These are phyloP conservation scores for Rhadina sibilatrix DNA, from an alignment of 2,113 vertebrate species.

Conservation along the genomic window DNA sequence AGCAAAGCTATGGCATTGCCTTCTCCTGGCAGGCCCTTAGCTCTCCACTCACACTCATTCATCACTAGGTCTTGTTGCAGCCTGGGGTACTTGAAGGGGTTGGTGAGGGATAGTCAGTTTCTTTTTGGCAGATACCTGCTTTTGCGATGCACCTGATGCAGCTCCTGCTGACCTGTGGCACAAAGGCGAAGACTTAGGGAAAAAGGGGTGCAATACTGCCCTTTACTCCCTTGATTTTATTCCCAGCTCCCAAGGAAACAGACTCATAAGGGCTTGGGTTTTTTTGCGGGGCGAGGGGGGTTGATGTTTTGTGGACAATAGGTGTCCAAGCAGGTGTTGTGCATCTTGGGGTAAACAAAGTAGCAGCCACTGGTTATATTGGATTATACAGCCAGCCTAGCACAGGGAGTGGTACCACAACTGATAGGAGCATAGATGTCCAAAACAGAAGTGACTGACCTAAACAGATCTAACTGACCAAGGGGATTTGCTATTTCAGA, in stretches of 20 bases:
- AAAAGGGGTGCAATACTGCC: background rate
- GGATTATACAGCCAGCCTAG: background rate
- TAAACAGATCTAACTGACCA: background rate
- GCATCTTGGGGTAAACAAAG: background rate
- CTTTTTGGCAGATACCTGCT: background rate
- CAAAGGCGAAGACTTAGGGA: rapidly evolving
- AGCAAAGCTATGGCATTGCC: background rate
- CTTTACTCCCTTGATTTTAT: background rate
- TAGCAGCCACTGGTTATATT: background rate
- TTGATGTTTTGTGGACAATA: background rate
- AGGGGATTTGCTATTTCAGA: background rate
- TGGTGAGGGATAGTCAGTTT: background rate
- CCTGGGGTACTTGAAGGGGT: background rate
- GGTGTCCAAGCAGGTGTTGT: background rate
- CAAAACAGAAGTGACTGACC: background rate
- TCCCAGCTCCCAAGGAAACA: background rate
- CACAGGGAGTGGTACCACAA: rapidly evolving
- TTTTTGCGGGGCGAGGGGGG: rapidly evolving
- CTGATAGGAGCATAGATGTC: background rate
- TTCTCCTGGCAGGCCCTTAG: background rate
- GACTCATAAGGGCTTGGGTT: rapidly evolving
- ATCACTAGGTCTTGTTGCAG: background rate
- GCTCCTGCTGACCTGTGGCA: background rate
- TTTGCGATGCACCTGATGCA: rapidly evolving
- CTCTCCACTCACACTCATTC: background rate